Percentiles rank a stretch among this genome's conserved stretches.
phyloP scores from a whole-genome alignment of 2,113 vertebrate species.

The Rhinolophus ferrumequinum region DNA sequence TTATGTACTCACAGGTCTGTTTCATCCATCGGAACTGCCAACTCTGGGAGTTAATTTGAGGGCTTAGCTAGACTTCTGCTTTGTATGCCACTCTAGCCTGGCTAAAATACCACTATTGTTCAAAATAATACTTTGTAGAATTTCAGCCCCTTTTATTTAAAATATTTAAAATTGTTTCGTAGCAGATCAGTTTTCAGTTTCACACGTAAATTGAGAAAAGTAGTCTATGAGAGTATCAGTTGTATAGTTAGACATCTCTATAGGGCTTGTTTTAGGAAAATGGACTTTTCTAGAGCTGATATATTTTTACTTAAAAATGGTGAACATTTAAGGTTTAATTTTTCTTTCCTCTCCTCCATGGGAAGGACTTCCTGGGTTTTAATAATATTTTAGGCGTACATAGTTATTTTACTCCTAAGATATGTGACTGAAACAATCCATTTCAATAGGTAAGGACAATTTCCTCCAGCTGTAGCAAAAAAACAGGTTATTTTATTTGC shows the following conservation, averaged over 20 bases:
- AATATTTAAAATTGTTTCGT: background rate
- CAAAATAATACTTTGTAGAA: background rate
- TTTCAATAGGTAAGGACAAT: background rate
- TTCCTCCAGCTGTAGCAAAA: background rate
- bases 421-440: background rate
- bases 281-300: background rate
- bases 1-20: background rate
- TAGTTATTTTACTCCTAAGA: background rate
- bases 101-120: background rate
- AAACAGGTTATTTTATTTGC: background rate
- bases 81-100: background rate
- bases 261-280: background rate
- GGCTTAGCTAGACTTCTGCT: background rate
- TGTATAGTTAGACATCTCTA: background rate
- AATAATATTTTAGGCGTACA: background rate
- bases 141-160: conserved; percentile 11
- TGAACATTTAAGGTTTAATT: background rate
- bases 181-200: background rate
- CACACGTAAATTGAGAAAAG: background rate
- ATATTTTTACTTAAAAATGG: conserved; percentile 26
- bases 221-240: background rate
- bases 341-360: background rate
- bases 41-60: background rate
- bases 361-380: background rate
- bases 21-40: background rate